Evolutionary conservation across 2,113 vertebrate species (phyloP), one percentile per base, ranked within the genome.

Genomic region (Notechis scutatus): DNA sequence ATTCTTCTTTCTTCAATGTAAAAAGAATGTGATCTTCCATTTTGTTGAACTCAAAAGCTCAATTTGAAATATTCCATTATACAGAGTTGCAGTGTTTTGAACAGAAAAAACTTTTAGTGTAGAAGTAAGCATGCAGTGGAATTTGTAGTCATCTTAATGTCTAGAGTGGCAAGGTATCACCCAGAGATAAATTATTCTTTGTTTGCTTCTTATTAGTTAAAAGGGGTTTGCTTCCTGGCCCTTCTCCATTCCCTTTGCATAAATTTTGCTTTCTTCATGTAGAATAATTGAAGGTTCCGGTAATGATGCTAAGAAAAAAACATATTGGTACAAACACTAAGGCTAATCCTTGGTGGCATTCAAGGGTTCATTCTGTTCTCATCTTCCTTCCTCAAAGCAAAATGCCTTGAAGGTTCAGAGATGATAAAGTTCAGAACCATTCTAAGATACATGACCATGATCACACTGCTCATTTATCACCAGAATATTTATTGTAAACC

Each of bases 191-290:
- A 89, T 95, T 92, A 20, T 59, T 7, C 11, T 92, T 0, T 85
- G 95, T 96, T 89, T 94, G 50, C 26, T 85, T 93, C 93, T 95
- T 85, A 88, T 59, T 74, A 52, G 47, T 92, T 95, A 88, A 89
- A 92, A 95, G 0, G 61, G 8, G 10, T 24, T 54, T 95, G 0
- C 29, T 54, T 95, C 0, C 0, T 0, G 0, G 18, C 8, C 90
- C 96, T 20, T 85, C 39, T 90, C 85, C 3, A 45, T 93, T 95
- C 52, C 21, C 11, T 95, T 69, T 96, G 39, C 91, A 88, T 95
- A 69, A 21, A 89, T 93, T 93, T 87, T 87, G 92, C 90, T 95
- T 94, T 23, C 3, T 95, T 94, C 64, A 39, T 87, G 0, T 92
- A 29, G 50, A 91, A 7, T 92, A 96, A 93, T 93, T 92, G 88